A percentile compares a stretch with the other conserved stretches of the same genome.
Conservation (phyloP, 1,140 invertebrate species). For the Drosophila willistoni region DNA sequence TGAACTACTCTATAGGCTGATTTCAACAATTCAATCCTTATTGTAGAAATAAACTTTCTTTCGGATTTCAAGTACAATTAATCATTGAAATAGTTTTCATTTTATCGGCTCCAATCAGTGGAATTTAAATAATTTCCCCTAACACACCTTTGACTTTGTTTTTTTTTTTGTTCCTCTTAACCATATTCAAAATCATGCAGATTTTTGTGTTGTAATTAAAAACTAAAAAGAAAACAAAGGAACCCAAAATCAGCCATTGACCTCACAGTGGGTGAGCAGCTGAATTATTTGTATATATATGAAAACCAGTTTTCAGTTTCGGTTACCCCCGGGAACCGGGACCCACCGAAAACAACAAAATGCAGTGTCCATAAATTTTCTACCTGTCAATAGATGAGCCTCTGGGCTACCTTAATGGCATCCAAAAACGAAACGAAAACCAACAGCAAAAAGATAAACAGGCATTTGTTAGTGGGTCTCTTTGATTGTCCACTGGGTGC, state of each 20-base stretch:
- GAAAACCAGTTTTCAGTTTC: conserved; percentile 64
- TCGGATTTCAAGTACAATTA: background rate
- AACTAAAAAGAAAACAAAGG: conserved; percentile 26
- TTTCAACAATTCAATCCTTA: too few species aligned
- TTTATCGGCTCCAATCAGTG: background rate
- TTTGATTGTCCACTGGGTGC: conserved; percentile 54
- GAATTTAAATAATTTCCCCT: conserved; percentile 14
- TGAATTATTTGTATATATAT: conserved; percentile 28
- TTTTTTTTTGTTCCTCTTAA: conserved; percentile 19
- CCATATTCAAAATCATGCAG: conserved; percentile 21
- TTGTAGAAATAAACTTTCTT: background rate
- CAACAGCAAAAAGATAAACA: conserved; percentile 54
- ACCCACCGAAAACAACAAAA: conserved; percentile 28
- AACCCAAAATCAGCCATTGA: conserved; percentile 75
- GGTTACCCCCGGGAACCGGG: conserved; percentile 24
- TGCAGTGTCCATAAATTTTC: conserved; percentile 76
- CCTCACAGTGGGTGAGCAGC: conserved; percentile 62
- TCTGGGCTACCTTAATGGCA: conserved; percentile 74
- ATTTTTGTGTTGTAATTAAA: conserved; percentile 25
- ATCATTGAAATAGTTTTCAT: background rate
- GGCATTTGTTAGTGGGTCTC: conserved; percentile 43
- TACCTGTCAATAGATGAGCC: conserved; percentile 81
- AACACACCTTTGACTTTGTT: conserved; percentile 1
- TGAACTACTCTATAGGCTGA: too few species aligned
- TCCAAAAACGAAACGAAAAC: conserved; percentile 31